Percentiles rank a stretch among this genome's conserved stretches.
These are phyloP conservation scores for Scarus forsteni DNA, from an alignment of 2,797 vertebrate genomes.

Conservation along the genomic window DNA sequence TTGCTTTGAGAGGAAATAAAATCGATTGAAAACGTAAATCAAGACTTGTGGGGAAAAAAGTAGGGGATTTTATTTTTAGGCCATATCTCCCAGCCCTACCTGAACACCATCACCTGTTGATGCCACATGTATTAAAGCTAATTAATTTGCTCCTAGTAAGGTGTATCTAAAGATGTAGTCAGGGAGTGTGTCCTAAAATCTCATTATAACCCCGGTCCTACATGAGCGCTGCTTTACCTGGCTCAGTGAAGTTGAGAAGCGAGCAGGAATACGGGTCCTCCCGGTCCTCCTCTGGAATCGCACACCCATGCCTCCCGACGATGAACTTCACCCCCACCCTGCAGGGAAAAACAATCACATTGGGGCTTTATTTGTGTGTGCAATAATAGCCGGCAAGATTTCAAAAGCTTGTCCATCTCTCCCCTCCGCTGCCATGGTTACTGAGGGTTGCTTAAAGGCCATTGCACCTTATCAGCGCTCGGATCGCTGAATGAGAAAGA, in stretches of 20 bases:
- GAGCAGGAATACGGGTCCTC: conserved; percentile 96
- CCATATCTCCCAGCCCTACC: too few relatives aligned
- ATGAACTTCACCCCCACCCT: conserved; percentile 98
- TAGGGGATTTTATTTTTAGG: too few relatives aligned
- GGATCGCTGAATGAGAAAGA: conserved; percentile 64
- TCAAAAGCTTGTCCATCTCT: conserved; percentile 67
- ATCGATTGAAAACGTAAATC: too few relatives aligned
- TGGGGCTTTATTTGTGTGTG: conserved; percentile 1
- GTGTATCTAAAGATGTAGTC: too few relatives aligned
- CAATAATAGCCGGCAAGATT: conserved; percentile 51
- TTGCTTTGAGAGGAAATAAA: too few relatives aligned
- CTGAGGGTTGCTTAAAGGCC: conserved; percentile 74
- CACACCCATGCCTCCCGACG: conserved; percentile 91
- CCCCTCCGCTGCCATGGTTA: conserved; percentile 76
- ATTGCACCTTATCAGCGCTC: conserved; percentile 67
- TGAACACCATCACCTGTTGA: too few relatives aligned
- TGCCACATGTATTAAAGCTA: too few relatives aligned
- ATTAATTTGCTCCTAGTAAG: too few relatives aligned
- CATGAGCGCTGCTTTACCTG: conserved; percentile 79
- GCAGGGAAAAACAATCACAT: conserved; percentile 54
- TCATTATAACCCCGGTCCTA: neutral
- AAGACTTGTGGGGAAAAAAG: too few relatives aligned
- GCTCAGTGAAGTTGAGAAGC: conserved; percentile 92
- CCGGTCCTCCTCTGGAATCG: conserved; percentile 92
- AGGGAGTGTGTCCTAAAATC: too few relatives aligned